Conservation (phyloP, 2,888 invertebrate genomes). For the Apocheima hispidaria region DNA sequence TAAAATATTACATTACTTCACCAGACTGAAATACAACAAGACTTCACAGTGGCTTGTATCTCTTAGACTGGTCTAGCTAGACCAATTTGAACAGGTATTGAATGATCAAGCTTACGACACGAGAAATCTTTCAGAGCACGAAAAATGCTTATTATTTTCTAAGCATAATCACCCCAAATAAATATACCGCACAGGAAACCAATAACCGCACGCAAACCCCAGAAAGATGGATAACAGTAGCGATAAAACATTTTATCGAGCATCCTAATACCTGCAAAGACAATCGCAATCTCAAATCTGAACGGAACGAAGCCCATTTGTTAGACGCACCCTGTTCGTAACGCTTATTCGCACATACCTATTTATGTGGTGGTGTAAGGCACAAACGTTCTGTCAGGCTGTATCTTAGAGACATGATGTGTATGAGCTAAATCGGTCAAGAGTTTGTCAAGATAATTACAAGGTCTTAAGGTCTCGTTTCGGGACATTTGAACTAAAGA, state of each 20-base stretch:
- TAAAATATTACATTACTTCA: no score
- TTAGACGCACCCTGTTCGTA: constrained; percentile 53
- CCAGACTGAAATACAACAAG: no score
- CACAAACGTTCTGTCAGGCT: constrained; percentile 12
- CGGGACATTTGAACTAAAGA: no score
- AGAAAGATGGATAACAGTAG: constrained; percentile 31
- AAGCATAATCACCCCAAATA: constrained; percentile 1
- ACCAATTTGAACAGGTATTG: no score
- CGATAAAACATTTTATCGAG: constrained; percentile 46
- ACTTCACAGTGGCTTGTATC: no score
- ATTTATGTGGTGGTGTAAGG: constrained; percentile 45
- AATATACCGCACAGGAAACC: constrained; percentile 17
- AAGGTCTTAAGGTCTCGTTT: no score
- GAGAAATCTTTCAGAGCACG: neutral
- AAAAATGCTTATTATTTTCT: neutral
- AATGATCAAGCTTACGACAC: no score
- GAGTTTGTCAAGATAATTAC: no score
- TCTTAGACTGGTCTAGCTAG: no score
- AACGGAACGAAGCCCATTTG: constrained; percentile 58
- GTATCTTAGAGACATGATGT: no score
- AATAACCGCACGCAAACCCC: constrained; percentile 30
- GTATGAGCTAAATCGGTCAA: no score
- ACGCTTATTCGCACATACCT: constrained; percentile 57
- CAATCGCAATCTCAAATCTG: constrained; percentile 55
- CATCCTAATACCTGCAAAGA: constrained; percentile 45